These are phyloP conservation scores for Burhinus bistriatus DNA, from an alignment of 2,113 vertebrate genomes.

Conservation along the genomic window DNA sequence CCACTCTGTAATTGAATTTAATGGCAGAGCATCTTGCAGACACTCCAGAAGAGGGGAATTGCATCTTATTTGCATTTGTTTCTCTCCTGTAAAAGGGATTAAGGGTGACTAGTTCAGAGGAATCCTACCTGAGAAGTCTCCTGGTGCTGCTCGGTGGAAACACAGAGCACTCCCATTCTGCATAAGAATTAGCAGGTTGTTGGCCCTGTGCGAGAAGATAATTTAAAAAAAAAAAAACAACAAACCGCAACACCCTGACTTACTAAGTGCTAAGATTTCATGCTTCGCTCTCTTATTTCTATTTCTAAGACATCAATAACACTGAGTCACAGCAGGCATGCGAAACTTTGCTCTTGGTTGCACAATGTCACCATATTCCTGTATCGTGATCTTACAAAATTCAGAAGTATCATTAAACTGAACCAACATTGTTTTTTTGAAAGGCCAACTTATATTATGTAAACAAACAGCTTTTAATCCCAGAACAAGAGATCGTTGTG, in stretches of 20 bases:
- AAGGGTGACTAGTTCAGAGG: neutral
- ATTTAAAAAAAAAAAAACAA: neutral
- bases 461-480: constrained; percentile 50
- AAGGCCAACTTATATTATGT: constrained; percentile 4
- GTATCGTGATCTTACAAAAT: neutral
- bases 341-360: constrained; percentile 30
- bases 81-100: constrained; percentile 4
- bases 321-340: constrained; percentile 1
- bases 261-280: neutral
- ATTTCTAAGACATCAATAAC: neutral
- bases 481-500: constrained; percentile 14
- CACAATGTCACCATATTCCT: neutral
- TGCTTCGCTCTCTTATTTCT: neutral
- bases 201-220: neutral
- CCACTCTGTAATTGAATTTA: constrained; percentile 16
- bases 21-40: neutral
- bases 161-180: neutral
- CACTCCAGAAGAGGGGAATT: neutral
- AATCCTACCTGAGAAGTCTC: neutral
- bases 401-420: neutral
- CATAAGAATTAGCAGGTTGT: neutral
- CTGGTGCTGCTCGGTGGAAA: neutral
- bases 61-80: constrained; percentile 14
- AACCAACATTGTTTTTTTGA: neutral
- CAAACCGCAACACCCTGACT: neutral